Percentiles rank a stretch among this genome's conserved stretches.
Evolutionary conservation across 2,797 vertebrate species (phyloP).

Genomic region (Menidia menidia): DNA sequence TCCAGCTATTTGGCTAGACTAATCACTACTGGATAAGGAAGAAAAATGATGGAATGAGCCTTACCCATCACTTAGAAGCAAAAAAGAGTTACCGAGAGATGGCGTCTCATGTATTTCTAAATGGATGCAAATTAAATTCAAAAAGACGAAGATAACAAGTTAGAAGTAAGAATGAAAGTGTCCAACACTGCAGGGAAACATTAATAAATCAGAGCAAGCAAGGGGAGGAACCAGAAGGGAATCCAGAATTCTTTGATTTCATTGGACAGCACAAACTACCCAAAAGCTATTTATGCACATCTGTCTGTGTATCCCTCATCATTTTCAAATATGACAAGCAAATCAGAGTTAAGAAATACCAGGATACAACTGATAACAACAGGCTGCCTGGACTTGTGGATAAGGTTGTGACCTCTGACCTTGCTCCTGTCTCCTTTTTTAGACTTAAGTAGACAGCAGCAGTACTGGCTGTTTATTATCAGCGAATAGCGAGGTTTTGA

Average conservation of each 20-base stretch:
- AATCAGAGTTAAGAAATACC: neutral
- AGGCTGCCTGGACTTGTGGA: neutral
- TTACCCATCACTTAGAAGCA: slow-evolving; percentile 71
- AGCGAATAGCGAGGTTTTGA: too few species aligned
- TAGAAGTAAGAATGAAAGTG: slow-evolving; percentile 67
- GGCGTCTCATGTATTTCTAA: slow-evolving; percentile 70
- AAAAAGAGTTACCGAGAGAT: slow-evolving; percentile 59
- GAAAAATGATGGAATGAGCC: slow-evolving; percentile 63
- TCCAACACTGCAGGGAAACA: slow-evolving; percentile 61
- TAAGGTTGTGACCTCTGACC: neutral
- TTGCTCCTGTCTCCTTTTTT: too few species aligned
- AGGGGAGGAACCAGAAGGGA: slow-evolving; percentile 33
- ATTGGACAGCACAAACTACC: slow-evolving; percentile 44
- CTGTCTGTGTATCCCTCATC: neutral
- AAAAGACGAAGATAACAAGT: slow-evolving; percentile 73
- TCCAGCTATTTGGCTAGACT: slow-evolving; percentile 84
- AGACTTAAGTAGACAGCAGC: too few species aligned
- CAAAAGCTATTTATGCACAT: slow-evolving; percentile 30
- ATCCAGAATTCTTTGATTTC: slow-evolving; percentile 54
- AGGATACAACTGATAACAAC: neutral
- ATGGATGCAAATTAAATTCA: slow-evolving; percentile 78
- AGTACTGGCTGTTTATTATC: too few species aligned
- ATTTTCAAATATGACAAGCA: slow-evolving; percentile 15
- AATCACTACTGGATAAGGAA: slow-evolving; percentile 83
- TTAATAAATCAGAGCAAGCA: slow-evolving; percentile 67